phyloP scores from a whole-genome alignment of 2,113 vertebrate species.

The Paramisgurnus dabryanus region DNA sequence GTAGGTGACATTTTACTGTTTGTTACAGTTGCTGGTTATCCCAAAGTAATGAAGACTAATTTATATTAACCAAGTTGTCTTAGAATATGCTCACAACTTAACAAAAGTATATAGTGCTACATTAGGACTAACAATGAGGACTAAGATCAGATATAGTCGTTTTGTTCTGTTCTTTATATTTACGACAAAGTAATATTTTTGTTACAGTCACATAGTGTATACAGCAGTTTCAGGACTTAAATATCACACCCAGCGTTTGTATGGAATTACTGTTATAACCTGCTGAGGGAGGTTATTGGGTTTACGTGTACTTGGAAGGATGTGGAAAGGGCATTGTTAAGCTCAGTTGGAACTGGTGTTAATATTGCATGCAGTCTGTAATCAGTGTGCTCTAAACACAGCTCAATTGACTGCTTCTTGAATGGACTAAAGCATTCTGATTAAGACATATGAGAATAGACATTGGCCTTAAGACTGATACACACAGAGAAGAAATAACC shows the following conservation, averaged over 20 bases:
- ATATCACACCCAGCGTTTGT: neutral
- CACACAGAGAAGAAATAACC: constrained; percentile 15
- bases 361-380: constrained; percentile 21
- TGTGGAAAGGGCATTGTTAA: neutral
- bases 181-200: constrained; percentile 30
- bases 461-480: neutral
- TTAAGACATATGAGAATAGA: constrained; percentile 48
- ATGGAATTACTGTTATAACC: neutral
- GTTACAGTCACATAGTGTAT: constrained; percentile 13
- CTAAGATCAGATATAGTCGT: neutral
- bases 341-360: neutral
- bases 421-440: constrained; percentile 34
- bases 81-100: neutral
- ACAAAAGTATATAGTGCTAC: neutral
- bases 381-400: neutral
- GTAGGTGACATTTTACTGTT: neutral
- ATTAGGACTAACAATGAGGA: constrained; percentile 1
- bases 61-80: neutral
- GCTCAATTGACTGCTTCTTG: constrained; percentile 9
- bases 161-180: constrained; percentile 13
- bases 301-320: neutral
- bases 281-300: neutral
- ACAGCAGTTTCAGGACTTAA: neutral
- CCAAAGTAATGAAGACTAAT: neutral
- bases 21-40: neutral